Evolutionary conservation across 2,888 invertebrate genomes (phyloP), one percentile per base, ranked within the genome.

Genomic region (Eledona agricola): DNA sequence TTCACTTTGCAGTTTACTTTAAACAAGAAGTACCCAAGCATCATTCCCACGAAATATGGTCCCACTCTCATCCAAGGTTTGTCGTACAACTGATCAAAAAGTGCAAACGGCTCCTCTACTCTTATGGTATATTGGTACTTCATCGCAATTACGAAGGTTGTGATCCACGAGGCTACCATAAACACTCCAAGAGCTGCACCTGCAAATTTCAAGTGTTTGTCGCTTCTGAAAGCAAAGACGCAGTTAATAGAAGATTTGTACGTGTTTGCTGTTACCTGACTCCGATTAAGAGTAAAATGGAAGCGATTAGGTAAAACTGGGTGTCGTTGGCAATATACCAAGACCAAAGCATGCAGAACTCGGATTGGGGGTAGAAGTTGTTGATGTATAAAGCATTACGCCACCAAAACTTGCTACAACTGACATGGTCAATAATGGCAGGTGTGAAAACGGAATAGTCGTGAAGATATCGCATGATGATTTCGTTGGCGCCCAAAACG

Each of bases 261-360:
- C 11, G 4, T 1, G 12, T 12, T 10, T n/a, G 15, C 11, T n/a
- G 81, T 81, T 73, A 89, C 89, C 85, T 86, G 15, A 83, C 82
- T 43, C 85, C 85, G 29, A 88, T 77, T 13, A 87, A 75, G 19
- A 89, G 74, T 17, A 89, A 70, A 51, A 87, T 75, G 9, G 84
- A 81, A 12, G 87, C 86, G 60, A 89, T 79, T 3, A 86, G 79
- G 70, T 88, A 89, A 73, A 89, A 89, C 73, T 89, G 89, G 52
- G 87, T 88, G 67, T 89, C 89, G 65, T 89, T 89, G 4, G 89
- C 87, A 80, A 90, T 85, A 65, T 90, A 90, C 89, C 89, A 90
- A 31, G 87, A 87, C 89, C 89, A 90, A 50, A 87, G 80, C 87
- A 90, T 88, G 72, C 89, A 90, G 80, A 88, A 87, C 69, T 90